These are phyloP conservation scores for Torymus auratus DNA, from an alignment of 2,888 invertebrate species.

Conservation along the genomic window DNA sequence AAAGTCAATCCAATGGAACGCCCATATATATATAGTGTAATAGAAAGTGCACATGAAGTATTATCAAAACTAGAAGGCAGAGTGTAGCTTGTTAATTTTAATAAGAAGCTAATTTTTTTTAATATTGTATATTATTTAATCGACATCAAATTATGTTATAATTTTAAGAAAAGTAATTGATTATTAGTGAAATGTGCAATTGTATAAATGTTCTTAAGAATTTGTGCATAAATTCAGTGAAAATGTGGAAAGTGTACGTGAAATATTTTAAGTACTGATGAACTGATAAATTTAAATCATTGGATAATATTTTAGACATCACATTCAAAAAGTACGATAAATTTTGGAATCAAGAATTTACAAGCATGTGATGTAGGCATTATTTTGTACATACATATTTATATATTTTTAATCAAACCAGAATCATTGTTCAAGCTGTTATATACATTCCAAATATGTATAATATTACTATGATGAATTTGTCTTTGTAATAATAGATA, in stretches of 20 bases:
- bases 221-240: constrained; percentile 18
- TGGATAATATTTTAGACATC: constrained; percentile 3
- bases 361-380: constrained; percentile 1
- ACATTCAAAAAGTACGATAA: not conserved
- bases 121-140: constrained; percentile 29
- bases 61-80: constrained; percentile 80
- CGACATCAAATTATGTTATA: constrained; percentile 21
- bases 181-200: constrained; percentile 36
- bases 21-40: constrained; percentile 86
- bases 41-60: constrained; percentile 81
- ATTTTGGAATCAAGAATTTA: constrained; percentile 32
- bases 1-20: constrained; percentile 87
- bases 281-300: constrained; percentile 9
- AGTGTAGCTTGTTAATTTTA: constrained; percentile 74
- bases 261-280: not conserved
- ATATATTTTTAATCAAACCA: constrained; percentile 36
- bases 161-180: constrained; percentile 29
- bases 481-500: constrained; percentile 15
- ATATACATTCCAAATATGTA: constrained; percentile 45
- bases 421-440: constrained; percentile 16
- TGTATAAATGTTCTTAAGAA: constrained; percentile 39
- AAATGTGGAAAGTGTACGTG: constrained; percentile 12
- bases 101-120: constrained; percentile 28
- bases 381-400: constrained; percentile 49
- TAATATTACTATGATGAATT: constrained; percentile 12